Conservation (phyloP, 2,113 vertebrate species). For the Cichladusa arquata region DNA sequence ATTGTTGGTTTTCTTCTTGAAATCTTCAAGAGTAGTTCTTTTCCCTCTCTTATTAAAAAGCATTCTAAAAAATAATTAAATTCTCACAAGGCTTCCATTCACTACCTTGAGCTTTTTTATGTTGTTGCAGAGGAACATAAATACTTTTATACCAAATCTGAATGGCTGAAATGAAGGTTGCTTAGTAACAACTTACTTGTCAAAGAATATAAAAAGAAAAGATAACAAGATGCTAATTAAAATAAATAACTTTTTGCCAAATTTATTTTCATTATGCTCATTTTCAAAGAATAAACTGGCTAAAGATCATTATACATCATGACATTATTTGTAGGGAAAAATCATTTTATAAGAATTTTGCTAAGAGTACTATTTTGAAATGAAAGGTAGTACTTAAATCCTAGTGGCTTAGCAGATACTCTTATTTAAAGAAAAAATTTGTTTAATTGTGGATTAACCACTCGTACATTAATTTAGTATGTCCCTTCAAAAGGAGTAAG, state of each 20-base stretch:
- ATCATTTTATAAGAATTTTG: not conserved
- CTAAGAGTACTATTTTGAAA: not conserved
- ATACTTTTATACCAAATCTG: not conserved
- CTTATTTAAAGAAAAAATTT: constrained; percentile 12
- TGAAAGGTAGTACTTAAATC: not conserved
- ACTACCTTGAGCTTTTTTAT: not conserved
- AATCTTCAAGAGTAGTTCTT: not conserved
- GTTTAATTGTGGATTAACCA: constrained; percentile 29
- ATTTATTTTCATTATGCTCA: constrained; percentile 8
- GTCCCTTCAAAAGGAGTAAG: not conserved
- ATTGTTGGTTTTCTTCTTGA: not conserved
- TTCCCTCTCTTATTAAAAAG: not conserved
- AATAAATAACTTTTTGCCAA: not conserved
- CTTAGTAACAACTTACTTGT: constrained; percentile 18
- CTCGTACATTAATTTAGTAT: not conserved
- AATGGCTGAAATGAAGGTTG: not conserved
- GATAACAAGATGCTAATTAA: not conserved
- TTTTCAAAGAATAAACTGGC: constrained; percentile 14
- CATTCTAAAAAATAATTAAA: not conserved
- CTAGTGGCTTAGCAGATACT: constrained; percentile 29
- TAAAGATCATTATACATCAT: not conserved
- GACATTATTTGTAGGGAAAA: not conserved
- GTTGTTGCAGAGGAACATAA: not conserved
- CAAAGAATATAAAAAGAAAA: constrained; percentile 17
- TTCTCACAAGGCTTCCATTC: not conserved